Conservation (phyloP, 2,888 invertebrate genomes). For the Amitus sp. region DNA sequence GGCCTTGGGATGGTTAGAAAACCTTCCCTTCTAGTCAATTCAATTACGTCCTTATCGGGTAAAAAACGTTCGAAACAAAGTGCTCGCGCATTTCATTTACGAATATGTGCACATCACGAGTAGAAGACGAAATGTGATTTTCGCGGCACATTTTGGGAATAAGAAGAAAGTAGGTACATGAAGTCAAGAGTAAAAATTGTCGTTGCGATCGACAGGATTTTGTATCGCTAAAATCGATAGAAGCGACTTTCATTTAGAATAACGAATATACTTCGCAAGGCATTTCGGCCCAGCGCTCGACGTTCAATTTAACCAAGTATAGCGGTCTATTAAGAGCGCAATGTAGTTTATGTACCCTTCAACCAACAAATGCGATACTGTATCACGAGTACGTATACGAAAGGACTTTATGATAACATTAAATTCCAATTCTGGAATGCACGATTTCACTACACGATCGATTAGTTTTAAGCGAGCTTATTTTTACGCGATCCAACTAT, state of each 20-base stretch:
- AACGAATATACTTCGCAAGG: constrained; percentile 12
- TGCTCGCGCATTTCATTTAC: too few relatives aligned
- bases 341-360: constrained; percentile 28
- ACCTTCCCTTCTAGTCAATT: too few relatives aligned
- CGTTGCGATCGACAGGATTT: too few relatives aligned
- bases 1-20: too few relatives aligned
- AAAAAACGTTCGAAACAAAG: too few relatives aligned
- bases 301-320: constrained; percentile 29
- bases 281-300: constrained; percentile 22
- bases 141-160: too few relatives aligned
- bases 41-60: too few relatives aligned
- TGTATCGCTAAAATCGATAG: too few relatives aligned
- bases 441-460: constrained; percentile 14
- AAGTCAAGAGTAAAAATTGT: too few relatives aligned
- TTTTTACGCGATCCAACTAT: constrained; percentile 11
- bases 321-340: constrained; percentile 29
- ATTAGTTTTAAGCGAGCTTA: not conserved
- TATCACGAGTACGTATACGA: constrained; percentile 13
- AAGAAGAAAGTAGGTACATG: too few relatives aligned
- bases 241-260: not conserved
- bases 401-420: constrained; percentile 28
- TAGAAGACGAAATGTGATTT: too few relatives aligned
- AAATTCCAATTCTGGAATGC: constrained; percentile 27
- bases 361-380: constrained; percentile 24
- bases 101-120: too few relatives aligned